Evolutionary conservation across 2,113 vertebrate species (phyloP).

Genomic region (Rhabdornis inornatus): DNA sequence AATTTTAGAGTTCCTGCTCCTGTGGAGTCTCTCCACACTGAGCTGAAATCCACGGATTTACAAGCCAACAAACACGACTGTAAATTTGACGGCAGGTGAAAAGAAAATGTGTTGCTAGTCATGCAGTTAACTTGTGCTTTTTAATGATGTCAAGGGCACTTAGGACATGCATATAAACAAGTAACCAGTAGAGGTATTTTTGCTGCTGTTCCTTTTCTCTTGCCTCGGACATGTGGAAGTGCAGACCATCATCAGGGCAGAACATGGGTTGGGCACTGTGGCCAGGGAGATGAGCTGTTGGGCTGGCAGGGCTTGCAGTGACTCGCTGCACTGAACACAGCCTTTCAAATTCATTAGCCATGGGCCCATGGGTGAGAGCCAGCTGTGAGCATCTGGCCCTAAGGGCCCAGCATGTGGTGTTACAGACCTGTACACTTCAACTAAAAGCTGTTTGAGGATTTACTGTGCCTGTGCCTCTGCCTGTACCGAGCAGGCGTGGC

Average conservation of each 20-base stretch:
- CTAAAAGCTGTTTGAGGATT: neutral
- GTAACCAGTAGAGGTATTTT: neutral
- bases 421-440: neutral
- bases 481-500: neutral
- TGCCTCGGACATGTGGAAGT: accelerated
- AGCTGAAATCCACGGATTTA: neutral
- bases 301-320: neutral
- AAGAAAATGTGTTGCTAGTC: constrained; percentile 15
- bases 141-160: constrained; percentile 22
- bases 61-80: constrained; percentile 27
- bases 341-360: neutral
- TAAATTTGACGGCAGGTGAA: constrained; percentile 35
- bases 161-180: neutral
- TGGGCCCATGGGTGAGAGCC: neutral
- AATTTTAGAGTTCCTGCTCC: constrained; percentile 41
- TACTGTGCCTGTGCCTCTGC: neutral
- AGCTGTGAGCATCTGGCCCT: constrained; percentile 36
- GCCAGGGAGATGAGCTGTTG: neutral
- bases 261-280: accelerated
- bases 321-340: neutral
- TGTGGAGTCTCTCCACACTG: neutral
- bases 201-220: neutral
- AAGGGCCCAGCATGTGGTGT: neutral
- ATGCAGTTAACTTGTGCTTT: neutral
- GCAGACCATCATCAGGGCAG: accelerated